Evolutionary conservation across 2,113 vertebrate genomes (phyloP).

Genomic region (Pungitius pungitius): DNA sequence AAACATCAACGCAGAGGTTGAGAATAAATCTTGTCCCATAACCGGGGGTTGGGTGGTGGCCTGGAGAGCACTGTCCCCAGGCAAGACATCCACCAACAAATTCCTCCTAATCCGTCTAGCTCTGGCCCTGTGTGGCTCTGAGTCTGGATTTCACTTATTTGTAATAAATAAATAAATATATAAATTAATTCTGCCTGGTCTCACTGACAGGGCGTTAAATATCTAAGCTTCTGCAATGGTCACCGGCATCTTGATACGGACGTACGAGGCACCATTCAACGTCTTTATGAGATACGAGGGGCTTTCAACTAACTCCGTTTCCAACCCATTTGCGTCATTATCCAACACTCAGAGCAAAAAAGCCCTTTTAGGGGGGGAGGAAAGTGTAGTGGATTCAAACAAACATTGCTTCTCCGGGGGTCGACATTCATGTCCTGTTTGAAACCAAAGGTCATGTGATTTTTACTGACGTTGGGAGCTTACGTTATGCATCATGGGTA

Average conservation of each 20-base stretch:
- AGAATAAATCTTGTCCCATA: conserved; percentile 75
- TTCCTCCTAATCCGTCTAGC: conserved; percentile 35
- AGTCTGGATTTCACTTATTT: neutral
- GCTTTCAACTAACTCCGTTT: neutral
- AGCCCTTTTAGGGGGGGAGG: neutral
- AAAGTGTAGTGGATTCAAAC: neutral
- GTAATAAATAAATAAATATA: neutral
- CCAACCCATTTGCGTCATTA: neutral
- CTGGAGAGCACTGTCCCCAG: conserved; percentile 59
- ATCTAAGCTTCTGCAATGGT: neutral
- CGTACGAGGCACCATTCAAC: neutral
- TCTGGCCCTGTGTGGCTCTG: neutral
- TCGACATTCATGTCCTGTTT: neutral
- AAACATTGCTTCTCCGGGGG: neutral
- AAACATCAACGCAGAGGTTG: conserved; percentile 68
- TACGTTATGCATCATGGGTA: neutral
- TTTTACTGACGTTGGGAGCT: neutral
- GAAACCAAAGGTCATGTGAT: neutral
- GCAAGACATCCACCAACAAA: conserved; percentile 46
- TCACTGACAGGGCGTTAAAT: neutral
- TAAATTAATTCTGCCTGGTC: neutral
- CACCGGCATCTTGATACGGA: neutral
- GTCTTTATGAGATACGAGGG: neutral
- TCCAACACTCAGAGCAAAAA: neutral
- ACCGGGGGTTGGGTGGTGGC: conserved; percentile 57